phyloP scores from a whole-genome alignment of 1,140 invertebrate genomes.

The Limonius californicus region DNA sequence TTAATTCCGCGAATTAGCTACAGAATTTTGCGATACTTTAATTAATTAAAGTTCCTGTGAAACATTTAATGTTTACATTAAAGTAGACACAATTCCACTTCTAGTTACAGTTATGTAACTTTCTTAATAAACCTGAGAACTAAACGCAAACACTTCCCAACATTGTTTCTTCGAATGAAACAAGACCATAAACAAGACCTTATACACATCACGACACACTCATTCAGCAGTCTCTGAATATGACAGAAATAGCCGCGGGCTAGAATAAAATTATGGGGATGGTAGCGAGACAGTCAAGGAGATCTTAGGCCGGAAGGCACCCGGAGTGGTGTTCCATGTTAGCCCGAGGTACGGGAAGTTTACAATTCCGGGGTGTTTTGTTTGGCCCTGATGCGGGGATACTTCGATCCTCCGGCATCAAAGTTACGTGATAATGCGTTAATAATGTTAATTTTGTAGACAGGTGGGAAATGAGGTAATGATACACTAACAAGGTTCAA shows the following conservation, averaged over 20 bases:
- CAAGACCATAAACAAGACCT: too few species aligned
- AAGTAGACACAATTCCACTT: too few species aligned
- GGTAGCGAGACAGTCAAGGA: conserved; percentile 6
- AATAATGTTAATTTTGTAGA: conserved; percentile 11
- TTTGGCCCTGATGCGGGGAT: conserved; percentile 2
- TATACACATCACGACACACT: too few species aligned
- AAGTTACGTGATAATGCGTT: conserved; percentile 10
- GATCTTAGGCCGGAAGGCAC: background rate
- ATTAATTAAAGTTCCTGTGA: too few species aligned
- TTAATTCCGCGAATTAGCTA: too few species aligned
- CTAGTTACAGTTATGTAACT: too few species aligned
- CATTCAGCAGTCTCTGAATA: background rate
- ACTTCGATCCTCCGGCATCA: conserved; percentile 7
- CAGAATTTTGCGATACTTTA: too few species aligned
- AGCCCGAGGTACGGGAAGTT: conserved; percentile 4
- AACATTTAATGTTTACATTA: too few species aligned
- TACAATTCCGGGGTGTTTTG: conserved; percentile 7
- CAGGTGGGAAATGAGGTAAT: conserved; percentile 8
- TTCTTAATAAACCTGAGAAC: too few species aligned
- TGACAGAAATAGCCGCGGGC: background rate
- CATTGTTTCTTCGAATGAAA: too few species aligned
- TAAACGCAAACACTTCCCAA: too few species aligned
- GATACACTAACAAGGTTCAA: background rate
- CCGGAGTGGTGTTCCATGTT: conserved; percentile 6
- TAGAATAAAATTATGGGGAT: conserved; percentile 2